These are phyloP conservation scores for Euphonia xanthogaster DNA, from an alignment of 2,797 vertebrate species.

Conservation along the genomic window DNA sequence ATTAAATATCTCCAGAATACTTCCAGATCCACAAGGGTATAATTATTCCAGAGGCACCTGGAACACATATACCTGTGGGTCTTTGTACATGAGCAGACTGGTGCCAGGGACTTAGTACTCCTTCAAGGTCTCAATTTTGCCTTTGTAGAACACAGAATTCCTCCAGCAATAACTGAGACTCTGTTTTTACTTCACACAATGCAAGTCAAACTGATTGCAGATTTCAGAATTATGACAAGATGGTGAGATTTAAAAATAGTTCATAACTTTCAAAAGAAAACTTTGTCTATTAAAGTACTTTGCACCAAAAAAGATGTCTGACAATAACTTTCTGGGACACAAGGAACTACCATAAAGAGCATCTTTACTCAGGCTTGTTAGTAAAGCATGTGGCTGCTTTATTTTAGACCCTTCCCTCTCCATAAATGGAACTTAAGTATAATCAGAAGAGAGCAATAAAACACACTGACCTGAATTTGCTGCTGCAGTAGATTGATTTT, in stretches of 20 bases:
- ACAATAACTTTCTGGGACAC: background rate
- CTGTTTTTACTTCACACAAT: background rate
- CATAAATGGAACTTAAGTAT: constrained; percentile 64
- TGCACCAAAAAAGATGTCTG: background rate
- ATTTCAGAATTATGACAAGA: background rate
- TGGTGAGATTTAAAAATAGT: background rate
- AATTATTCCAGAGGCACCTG: background rate
- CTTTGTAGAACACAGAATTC: background rate
- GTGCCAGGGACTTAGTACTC: background rate
- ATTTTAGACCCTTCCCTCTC: constrained; percentile 59
- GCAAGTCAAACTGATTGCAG: constrained; percentile 5
- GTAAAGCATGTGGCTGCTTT: constrained; percentile 25
- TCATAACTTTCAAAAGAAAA: constrained; percentile 7
- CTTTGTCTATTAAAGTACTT: background rate
- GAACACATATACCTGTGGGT: background rate
- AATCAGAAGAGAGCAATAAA: constrained; percentile 76
- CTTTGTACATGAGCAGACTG: background rate
- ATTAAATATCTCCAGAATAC: background rate
- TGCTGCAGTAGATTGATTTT: constrained; percentile 99
- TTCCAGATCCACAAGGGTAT: background rate
- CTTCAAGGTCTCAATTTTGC: background rate
- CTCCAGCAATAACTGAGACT: background rate
- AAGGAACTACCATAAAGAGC: background rate
- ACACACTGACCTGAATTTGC: constrained; percentile 98
- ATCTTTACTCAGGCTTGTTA: constrained; percentile 25